Evolutionary conservation across 2,888 invertebrate genomes (phyloP).

Genomic region (Ethmia dodecea): DNA sequence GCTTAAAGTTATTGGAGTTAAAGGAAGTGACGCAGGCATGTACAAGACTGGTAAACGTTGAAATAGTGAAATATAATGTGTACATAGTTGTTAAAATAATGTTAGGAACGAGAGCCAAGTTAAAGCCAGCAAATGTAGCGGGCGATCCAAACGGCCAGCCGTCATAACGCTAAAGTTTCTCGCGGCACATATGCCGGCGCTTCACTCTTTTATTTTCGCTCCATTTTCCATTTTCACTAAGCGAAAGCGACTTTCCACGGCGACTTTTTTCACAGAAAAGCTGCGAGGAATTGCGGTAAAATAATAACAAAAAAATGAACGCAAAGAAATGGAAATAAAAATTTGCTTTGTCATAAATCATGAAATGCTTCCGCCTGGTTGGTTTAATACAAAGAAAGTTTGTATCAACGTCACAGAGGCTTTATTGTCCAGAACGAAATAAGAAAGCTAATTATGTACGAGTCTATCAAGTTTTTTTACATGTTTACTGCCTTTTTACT

Average conservation of each 20-base stretch:
- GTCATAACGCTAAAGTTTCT: conserved; percentile 50
- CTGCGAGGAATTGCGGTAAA: conserved; percentile 66
- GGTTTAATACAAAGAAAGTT: conserved; percentile 67
- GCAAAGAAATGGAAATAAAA: conserved; percentile 71
- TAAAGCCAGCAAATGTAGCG: conserved; percentile 17
- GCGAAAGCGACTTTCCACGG: conserved; percentile 68
- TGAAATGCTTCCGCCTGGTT: conserved; percentile 66
- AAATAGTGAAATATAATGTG: too few relatives aligned
- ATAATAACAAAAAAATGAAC: conserved; percentile 62
- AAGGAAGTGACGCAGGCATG: too few relatives aligned
- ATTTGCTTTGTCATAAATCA: conserved; percentile 75
- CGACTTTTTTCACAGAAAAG: conserved; percentile 62
- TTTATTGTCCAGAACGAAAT: conserved; percentile 45
- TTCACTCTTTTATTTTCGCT: conserved; percentile 52
- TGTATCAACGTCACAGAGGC: conserved; percentile 52
- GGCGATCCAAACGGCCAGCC: conserved; percentile 19
- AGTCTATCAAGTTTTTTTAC: conserved; percentile 12
- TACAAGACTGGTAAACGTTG: too few relatives aligned
- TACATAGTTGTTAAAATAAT: too few relatives aligned
- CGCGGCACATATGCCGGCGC: conserved; percentile 57
- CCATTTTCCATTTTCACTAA: conserved; percentile 68
- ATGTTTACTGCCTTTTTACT: conserved; percentile 6
- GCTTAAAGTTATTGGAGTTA: too few relatives aligned
- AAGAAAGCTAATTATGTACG: conserved; percentile 32
- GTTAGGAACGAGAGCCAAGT: conserved; percentile 11